Conservation (phyloP, 2,797 vertebrate genomes). For the Clamator glandarius region DNA sequence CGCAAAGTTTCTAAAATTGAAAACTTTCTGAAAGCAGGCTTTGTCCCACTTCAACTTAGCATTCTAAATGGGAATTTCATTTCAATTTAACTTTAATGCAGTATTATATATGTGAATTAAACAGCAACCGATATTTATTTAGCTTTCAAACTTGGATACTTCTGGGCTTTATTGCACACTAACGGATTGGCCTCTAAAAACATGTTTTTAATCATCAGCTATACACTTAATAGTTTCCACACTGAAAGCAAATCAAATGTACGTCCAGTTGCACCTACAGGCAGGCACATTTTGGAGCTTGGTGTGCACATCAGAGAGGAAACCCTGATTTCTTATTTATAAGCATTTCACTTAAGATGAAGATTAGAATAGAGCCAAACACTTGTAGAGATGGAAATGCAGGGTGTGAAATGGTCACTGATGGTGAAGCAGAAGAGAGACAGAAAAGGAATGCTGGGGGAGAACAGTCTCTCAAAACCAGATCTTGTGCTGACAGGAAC, state of each 20-base stretch:
- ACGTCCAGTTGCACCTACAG: not conserved
- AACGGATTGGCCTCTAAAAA: conserved; percentile 7
- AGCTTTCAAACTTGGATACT: conserved; percentile 7
- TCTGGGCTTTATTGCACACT: conserved; percentile 13
- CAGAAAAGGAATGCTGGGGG: not conserved
- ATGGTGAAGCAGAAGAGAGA: not conserved
- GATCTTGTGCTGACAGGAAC: not conserved
- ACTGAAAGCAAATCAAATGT: not conserved
- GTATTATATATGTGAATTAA: conserved; percentile 42
- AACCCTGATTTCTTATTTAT: not conserved
- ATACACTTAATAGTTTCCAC: not conserved
- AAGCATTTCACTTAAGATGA: not conserved
- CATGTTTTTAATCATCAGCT: conserved; percentile 34
- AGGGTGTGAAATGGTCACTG: not conserved
- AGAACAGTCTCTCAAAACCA: not conserved
- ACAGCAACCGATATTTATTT: conserved; percentile 30
- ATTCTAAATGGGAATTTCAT: not conserved
- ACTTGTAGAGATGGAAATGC: not conserved
- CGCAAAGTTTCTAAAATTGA: conserved; percentile 5
- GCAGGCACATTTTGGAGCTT: not conserved
- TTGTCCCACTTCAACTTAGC: conserved; percentile 12
- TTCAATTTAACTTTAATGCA: conserved; percentile 43
- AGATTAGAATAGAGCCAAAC: not conserved
- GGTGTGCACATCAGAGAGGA: not conserved
- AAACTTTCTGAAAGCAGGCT: conserved; percentile 44